Conservation (phyloP, 2,888 invertebrate species). For the Drosophila trichaetosa region DNA sequence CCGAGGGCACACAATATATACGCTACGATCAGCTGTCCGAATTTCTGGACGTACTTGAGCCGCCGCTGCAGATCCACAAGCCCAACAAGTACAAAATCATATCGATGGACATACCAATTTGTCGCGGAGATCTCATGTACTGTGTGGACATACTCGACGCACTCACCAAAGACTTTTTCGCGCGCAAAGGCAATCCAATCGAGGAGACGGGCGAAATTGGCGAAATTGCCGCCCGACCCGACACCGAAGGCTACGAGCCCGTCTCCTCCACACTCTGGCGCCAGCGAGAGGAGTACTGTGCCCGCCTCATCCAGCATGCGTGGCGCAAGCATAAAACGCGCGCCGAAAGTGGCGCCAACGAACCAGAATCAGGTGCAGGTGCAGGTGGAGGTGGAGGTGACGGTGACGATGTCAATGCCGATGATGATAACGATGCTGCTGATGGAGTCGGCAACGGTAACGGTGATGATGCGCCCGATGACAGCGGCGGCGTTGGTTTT, state of each 20-base stretch:
- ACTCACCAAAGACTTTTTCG: constrained; percentile 99
- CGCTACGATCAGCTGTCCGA: constrained; percentile 97
- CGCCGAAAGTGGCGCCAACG: constrained; percentile 86
- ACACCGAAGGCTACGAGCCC: constrained; percentile 96
- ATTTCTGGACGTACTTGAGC: constrained; percentile 97
- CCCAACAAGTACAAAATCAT: constrained; percentile 99
- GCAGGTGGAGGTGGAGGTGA: constrained; percentile 70
- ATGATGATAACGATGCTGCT: constrained; percentile 13
- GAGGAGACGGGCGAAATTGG: constrained; percentile 95
- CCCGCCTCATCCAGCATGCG: constrained; percentile 96
- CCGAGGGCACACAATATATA: constrained; percentile 98
- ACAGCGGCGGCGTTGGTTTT: neutral
- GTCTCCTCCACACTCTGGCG: constrained; percentile 97
- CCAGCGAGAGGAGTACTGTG: constrained; percentile 98
- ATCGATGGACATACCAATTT: constrained; percentile 99
- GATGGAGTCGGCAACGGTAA: constrained; percentile 25
- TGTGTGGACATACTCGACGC: constrained; percentile 99
- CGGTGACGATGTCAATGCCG: constrained; percentile 70
- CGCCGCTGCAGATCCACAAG: constrained; percentile 98
- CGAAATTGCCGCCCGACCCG: constrained; percentile 93
- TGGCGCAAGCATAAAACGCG: constrained; percentile 95
- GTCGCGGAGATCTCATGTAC: constrained; percentile 98
- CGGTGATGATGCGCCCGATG: constrained; percentile 19
- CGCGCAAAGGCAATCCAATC: constrained; percentile 96
- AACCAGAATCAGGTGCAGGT: constrained; percentile 83